These are phyloP conservation scores for Phyllostomus discolor DNA, from an alignment of 2,113 vertebrate species.

Conservation along the genomic window DNA sequence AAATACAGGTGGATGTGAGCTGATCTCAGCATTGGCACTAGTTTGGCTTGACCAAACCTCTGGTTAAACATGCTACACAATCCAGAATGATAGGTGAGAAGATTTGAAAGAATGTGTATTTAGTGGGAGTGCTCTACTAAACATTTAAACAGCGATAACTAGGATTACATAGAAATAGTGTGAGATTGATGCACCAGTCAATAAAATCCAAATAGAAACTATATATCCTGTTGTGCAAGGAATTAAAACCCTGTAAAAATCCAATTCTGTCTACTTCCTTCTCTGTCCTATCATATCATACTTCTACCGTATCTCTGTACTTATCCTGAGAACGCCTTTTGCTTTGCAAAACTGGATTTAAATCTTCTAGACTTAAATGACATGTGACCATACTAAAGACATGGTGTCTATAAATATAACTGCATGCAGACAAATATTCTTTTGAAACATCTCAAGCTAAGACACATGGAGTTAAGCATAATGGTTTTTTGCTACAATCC, in stretches of 20 bases:
- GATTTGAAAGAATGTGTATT: slow-evolving; percentile 24
- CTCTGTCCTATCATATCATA: neutral
- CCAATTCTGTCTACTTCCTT: neutral
- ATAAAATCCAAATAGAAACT: slow-evolving; percentile 5
- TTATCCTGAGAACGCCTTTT: neutral
- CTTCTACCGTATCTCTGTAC: neutral
- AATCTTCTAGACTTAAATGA: neutral
- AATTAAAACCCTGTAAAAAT: neutral
- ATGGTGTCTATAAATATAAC: neutral
- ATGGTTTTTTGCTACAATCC: neutral
- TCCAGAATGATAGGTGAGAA: neutral
- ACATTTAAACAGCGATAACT: slow-evolving; percentile 30
- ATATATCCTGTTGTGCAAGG: neutral
- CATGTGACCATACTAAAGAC: neutral
- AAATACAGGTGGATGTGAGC: neutral
- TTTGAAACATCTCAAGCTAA: neutral
- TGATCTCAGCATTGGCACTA: neutral
- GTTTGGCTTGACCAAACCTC: neutral
- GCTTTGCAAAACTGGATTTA: slow-evolving; percentile 18
- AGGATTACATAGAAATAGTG: neutral
- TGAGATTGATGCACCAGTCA: neutral
- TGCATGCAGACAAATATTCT: neutral
- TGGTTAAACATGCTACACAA: neutral
- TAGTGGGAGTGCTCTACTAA: neutral
- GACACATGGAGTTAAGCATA: neutral